A percentile compares a stretch with the other conserved stretches of the same genome.
Evolutionary conservation across 2,888 invertebrate genomes (phyloP).

Genomic region (Drosophila histrio): DNA sequence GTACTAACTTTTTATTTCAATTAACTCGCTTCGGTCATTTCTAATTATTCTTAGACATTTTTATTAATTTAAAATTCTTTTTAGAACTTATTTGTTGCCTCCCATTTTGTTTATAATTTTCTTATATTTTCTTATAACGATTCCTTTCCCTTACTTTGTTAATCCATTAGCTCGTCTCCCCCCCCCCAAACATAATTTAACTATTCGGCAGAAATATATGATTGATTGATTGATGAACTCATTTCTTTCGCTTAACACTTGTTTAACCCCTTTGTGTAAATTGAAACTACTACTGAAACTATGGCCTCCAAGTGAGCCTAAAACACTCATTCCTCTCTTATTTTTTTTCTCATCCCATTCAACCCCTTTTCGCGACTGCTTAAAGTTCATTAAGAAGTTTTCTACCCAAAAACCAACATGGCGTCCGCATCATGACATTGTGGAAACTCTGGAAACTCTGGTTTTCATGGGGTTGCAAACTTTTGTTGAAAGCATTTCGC

Average conservation of each 20-base stretch:
- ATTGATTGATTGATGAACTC: constrained; percentile 71
- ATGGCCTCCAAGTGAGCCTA: not conserved
- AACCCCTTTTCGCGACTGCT: constrained; percentile 18
- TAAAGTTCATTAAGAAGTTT: constrained; percentile 76
- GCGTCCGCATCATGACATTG: constrained; percentile 58
- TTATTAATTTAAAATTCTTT: not conserved
- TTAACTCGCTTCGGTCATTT: no score
- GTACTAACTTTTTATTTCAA: no score
- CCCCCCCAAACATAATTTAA: constrained; percentile 14
- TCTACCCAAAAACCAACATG: constrained; percentile 44
- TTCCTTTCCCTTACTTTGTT: not conserved
- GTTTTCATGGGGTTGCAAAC: constrained; percentile 59
- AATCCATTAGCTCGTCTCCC: not conserved
- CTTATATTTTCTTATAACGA: not conserved
- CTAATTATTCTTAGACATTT: no score
- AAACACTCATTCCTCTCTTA: not conserved
- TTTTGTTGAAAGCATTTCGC: constrained; percentile 68
- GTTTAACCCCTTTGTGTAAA: constrained; percentile 73
- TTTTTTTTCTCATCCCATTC: not conserved
- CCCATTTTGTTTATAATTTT: not conserved
- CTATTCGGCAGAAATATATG: constrained; percentile 57
- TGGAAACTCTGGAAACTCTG: constrained; percentile 47
- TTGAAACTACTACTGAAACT: constrained; percentile 12
- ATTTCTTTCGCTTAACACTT: constrained; percentile 66
- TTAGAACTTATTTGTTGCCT: not conserved